phyloP scores from a whole-genome alignment of 2,113 vertebrate genomes.

The Neogale vison region DNA sequence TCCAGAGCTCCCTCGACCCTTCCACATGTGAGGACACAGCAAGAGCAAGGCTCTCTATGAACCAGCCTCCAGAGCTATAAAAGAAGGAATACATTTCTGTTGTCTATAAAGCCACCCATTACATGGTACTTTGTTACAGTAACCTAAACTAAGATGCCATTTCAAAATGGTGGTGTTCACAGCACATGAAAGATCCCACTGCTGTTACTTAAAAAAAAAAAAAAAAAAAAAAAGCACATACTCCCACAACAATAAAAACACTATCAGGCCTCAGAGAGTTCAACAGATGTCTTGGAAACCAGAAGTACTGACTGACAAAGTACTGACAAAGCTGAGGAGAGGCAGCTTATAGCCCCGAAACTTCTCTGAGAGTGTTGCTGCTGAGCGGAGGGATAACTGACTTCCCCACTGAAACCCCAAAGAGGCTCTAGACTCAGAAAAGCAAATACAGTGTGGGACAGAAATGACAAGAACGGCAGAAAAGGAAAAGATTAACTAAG shows the following conservation, averaged over 20 bases:
- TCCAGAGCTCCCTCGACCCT: background rate
- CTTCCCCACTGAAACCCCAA: background rate
- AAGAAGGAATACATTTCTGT: background rate
- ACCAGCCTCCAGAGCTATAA: background rate
- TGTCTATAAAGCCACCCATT: background rate
- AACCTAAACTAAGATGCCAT: background rate
- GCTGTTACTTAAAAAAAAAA: background rate
- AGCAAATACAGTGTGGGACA: background rate
- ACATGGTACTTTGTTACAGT: background rate
- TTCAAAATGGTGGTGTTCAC: constrained; percentile 30
- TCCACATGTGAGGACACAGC: background rate
- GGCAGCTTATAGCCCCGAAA: background rate
- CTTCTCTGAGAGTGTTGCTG: accelerated
- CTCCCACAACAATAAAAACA: background rate
- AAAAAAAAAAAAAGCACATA: background rate
- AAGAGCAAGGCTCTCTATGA: background rate
- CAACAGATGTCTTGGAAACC: background rate
- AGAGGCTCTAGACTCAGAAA: background rate
- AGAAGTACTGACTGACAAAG: background rate
- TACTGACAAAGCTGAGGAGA: background rate
- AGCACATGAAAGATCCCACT: background rate
- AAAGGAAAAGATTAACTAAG: background rate
- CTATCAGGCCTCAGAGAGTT: background rate
- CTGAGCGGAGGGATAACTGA: accelerated
- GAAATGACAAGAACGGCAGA: background rate